A percentile compares a stretch with the other conserved stretches of the same genome.
phyloP scores from a whole-genome alignment of 2,113 vertebrate species.

The Mormyrus iriodes region DNA sequence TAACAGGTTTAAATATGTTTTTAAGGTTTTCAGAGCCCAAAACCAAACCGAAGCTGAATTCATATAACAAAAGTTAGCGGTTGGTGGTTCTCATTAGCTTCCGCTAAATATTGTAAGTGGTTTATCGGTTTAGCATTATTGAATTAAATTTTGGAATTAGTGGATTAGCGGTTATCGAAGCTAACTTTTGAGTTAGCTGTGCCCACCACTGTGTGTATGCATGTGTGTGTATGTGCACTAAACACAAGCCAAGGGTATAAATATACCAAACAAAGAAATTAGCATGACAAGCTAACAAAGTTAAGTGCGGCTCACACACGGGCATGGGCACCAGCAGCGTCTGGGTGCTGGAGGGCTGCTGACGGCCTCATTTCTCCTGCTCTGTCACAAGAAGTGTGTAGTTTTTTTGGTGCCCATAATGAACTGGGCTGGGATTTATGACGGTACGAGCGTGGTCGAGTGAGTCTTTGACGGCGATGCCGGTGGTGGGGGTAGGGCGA shows the following conservation, averaged over 20 bases:
- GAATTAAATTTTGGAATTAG: background rate
- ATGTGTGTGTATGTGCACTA: background rate
- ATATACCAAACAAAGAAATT: background rate
- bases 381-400: background rate
- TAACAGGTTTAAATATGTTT: background rate
- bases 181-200: background rate
- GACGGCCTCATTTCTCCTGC: background rate
- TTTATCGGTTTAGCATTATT: background rate
- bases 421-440: conserved; percentile 11
- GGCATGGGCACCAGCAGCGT: too few species aligned
- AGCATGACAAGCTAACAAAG: background rate
- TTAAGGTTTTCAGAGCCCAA: too few species aligned
- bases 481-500: background rate
- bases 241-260: background rate
- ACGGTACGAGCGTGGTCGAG: background rate
- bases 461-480: background rate
- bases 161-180: background rate
- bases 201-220: background rate
- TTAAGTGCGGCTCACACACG: background rate
- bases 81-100: background rate
- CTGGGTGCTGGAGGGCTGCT: background rate
- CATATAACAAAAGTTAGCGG: too few species aligned
- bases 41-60: too few species aligned
- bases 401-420: background rate
- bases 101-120: background rate